Conservation (phyloP, 2,113 vertebrate genomes). For the Colossoma macropomum region DNA sequence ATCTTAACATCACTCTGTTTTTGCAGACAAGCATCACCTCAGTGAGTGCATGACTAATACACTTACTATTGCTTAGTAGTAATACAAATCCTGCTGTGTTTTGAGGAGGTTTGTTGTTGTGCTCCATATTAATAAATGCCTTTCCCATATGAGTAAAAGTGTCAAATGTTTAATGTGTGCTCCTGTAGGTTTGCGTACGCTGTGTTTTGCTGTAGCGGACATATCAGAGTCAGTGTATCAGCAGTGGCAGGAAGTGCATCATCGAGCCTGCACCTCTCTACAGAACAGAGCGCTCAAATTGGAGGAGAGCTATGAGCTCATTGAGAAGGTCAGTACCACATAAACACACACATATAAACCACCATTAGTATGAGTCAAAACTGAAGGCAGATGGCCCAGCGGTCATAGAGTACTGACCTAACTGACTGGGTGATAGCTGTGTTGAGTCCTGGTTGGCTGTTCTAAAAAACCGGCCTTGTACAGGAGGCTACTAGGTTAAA, state of each 20-base stretch:
- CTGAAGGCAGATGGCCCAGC: background rate
- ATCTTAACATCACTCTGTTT: background rate
- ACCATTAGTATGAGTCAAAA: background rate
- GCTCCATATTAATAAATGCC: background rate
- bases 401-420: background rate
- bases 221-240: slow-evolving; percentile 90
- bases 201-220: slow-evolving; percentile 94
- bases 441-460: background rate
- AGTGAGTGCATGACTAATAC: background rate
- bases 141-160: background rate
- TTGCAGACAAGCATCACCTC: background rate
- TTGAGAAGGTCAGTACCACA: slow-evolving; percentile 87
- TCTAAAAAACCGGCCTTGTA: no score
- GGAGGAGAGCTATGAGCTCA: slow-evolving; percentile 96
- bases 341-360: background rate
- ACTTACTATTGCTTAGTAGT: background rate
- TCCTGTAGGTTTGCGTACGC: slow-evolving; percentile 87
- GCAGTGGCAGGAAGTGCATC: slow-evolving; percentile 88
- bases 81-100: background rate
- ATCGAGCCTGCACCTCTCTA: slow-evolving; percentile 86
- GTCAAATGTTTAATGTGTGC: background rate
- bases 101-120: background rate
- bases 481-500: background rate
- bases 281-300: slow-evolving; percentile 94
- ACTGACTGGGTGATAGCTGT: background rate